A percentile compares a stretch with the other conserved stretches of the same genome.
Evolutionary conservation across 2,113 vertebrate species (phyloP).

Genomic region (Tenebrosternarchus preto): DNA sequence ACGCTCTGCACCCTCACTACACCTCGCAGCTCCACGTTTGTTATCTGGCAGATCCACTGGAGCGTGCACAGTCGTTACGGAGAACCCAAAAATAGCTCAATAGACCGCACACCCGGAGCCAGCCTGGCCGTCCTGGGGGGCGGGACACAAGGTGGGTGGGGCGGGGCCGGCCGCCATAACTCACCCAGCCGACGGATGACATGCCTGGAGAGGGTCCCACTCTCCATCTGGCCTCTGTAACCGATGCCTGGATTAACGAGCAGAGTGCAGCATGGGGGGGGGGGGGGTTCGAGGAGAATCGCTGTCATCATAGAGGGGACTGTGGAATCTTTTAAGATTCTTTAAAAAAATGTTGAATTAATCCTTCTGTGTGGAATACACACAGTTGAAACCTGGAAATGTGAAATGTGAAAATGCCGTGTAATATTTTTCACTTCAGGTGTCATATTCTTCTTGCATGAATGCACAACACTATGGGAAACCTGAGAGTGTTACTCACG

Average conservation of each 20-base stretch:
- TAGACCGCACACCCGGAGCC: no score
- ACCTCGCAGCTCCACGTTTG: slow-evolving; percentile 16
- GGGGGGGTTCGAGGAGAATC: no score
- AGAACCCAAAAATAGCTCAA: slow-evolving; percentile 38
- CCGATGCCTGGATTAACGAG: slow-evolving; percentile 46
- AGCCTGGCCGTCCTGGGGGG: no score
- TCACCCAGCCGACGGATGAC: slow-evolving; percentile 16
- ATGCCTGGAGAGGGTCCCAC: slow-evolving; percentile 47
- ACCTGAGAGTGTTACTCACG: no score
- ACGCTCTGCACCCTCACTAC: background rate
- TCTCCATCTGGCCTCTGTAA: slow-evolving; percentile 13
- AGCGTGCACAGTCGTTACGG: slow-evolving; percentile 32
- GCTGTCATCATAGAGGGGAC: no score
- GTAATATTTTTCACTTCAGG: background rate
- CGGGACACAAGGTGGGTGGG: no score
- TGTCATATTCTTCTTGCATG: background rate
- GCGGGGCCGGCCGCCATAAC: no score
- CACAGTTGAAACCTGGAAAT: no score
- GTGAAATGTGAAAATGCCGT: no score
- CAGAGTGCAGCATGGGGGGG: slow-evolving; percentile 15
- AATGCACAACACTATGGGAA: background rate
- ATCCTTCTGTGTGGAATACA: no score
- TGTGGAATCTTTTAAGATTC: no score
- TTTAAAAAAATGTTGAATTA: no score
- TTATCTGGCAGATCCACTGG: slow-evolving; percentile 37